Evolutionary conservation across 2,797 vertebrate genomes (phyloP), one percentile per base, ranked within the genome.

Genomic region (Tragopan temminckii): DNA sequence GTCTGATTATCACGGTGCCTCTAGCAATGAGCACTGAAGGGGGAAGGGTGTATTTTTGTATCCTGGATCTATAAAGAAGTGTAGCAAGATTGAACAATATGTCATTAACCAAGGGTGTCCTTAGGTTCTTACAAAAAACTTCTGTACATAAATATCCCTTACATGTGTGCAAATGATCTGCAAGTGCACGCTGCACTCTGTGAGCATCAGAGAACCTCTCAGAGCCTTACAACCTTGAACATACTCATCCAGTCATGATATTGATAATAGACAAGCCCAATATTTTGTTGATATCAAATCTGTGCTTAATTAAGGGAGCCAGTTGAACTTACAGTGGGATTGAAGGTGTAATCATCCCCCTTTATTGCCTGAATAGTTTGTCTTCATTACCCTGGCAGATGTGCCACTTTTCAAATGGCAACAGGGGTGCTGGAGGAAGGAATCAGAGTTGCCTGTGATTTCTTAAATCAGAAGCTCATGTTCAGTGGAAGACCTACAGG

Each of bases 1-100:
- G 85, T 61, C 88, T 69, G 88, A 76, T 95, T 88, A 75, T 93
- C 85, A 77, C 24, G 38, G 94, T 35, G 46, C 58, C 70, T 86
- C 70, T 14, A 62, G 84, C 69, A 95, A 80, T 53, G 88, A 88
- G 71, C 71, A 59, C 58, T 0, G 0, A 77, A 85, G 80, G 53
- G 55, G 43, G 71, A 80, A 87, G 48, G 52, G 53, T 83, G 64
- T 36, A 46, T 48, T 81, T 63, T 84, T 66, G 58, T 78, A 38
- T 21, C 42, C 64, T 72, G 71, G 43, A 52, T 38, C 75, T 52
- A 3, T 40, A 13, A 33, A 66, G 84, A 84, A 93, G 43, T 6
- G 2, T 31, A 20, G 71, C 74, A 87, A 79, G 43, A 48, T 63
- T 79, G 84, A 94, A 74, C 23, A 33, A 1, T 38, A 38, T 36